These are phyloP conservation scores for Mionectes olivaceus DNA, from an alignment of 2,797 vertebrate genomes.

Conservation along the genomic window DNA sequence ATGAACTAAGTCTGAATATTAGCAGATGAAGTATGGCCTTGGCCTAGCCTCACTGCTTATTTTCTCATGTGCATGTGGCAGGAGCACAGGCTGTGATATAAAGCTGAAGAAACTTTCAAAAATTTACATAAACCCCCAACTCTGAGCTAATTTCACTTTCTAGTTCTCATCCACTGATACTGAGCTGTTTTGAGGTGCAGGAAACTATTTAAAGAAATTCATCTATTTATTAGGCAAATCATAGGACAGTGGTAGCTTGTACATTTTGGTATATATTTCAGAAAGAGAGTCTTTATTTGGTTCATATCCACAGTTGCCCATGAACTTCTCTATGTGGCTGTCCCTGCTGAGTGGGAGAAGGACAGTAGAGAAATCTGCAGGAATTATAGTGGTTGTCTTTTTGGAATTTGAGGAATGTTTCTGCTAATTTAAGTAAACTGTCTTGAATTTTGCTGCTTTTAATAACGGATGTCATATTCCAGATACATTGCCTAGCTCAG, in stretches of 20 bases:
- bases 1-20: neutral
- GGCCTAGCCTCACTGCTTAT: neutral
- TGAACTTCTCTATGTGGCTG: neutral
- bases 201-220: neutral
- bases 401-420: neutral
- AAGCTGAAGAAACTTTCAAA: neutral
- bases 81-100: neutral
- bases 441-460: neutral
- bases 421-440: neutral
- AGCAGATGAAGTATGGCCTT: neutral
- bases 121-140: neutral
- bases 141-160: neutral
- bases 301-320: neutral
- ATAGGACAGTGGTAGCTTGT: neutral
- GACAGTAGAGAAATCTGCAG: neutral
- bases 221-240: neutral
- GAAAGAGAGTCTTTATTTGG: neutral
- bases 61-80: neutral
- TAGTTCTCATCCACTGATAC: neutral
- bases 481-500: neutral
- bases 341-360: neutral
- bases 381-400: neutral
- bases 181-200: neutral
- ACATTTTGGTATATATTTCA: neutral
- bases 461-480: neutral